These are phyloP conservation scores for Meloidogyne hapla DNA, from an alignment of 1,140 invertebrate genomes.

Conservation along the genomic window DNA sequence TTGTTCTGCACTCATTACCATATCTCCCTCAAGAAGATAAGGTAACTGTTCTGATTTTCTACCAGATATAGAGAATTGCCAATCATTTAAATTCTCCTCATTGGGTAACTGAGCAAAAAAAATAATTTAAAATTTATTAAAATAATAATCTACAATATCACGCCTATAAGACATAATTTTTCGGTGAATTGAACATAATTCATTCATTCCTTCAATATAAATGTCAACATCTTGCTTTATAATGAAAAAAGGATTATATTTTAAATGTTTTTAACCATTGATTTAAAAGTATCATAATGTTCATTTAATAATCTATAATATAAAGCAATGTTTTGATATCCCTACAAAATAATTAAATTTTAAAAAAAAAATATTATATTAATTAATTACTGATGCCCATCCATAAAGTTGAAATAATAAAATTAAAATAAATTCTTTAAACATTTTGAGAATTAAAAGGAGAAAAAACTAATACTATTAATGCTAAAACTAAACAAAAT, in stretches of 20 bases:
- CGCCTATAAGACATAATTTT: not conserved
- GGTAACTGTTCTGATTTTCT: constrained; percentile 24
- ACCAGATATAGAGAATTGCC: not conserved
- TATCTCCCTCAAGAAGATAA: constrained; percentile 45
- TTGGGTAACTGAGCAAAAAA: not conserved
- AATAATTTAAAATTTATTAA: not conserved
- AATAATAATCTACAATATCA: not conserved
- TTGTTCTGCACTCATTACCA: constrained; percentile 32
- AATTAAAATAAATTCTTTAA: constrained; percentile 4
- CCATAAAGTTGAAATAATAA: not conserved
- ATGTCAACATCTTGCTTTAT: not conserved
- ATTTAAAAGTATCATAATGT: constrained; percentile 5
- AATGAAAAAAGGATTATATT: not conserved
- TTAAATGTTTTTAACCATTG: not conserved
- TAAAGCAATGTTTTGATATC: not conserved
- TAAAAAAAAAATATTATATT: not conserved
- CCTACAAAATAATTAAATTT: not conserved
- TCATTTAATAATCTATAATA: constrained; percentile 4
- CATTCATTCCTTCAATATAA: constrained; percentile 13
- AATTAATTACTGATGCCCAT: not conserved
- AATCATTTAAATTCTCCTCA: not conserved
- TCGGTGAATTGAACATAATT: constrained; percentile 3
- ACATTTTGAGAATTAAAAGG: not conserved
- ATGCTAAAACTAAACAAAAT: not conserved
- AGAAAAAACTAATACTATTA: too few species aligned